Conservation (phyloP, 2,888 invertebrate genomes). For the Mantis religiosa region DNA sequence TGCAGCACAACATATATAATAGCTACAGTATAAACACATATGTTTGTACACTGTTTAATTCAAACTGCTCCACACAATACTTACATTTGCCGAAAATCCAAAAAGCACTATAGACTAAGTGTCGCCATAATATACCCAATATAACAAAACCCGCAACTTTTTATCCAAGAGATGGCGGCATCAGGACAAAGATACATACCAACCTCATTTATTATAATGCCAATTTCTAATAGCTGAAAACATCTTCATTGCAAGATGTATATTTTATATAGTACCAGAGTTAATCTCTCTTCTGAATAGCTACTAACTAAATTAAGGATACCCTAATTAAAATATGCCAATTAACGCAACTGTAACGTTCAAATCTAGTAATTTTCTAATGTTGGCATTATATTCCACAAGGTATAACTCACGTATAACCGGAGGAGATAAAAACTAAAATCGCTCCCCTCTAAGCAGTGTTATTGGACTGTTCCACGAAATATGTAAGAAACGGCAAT, state of each 20-base stretch:
- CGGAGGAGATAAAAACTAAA: background rate
- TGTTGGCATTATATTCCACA: background rate
- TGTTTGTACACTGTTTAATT: background rate
- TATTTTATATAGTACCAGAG: background rate
- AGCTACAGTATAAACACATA: background rate
- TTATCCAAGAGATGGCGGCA: constrained; percentile 19
- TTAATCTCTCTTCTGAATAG: background rate
- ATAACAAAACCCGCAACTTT: constrained; percentile 9
- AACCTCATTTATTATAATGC: background rate
- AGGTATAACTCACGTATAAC: no score
- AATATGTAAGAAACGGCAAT: background rate
- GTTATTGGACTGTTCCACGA: background rate
- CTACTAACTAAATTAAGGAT: background rate
- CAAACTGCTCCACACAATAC: background rate
- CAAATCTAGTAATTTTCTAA: background rate
- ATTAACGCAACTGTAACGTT: background rate
- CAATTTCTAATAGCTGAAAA: background rate
- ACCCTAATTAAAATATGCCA: background rate
- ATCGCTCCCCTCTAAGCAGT: background rate
- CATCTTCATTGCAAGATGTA: background rate
- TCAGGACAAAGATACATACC: constrained; percentile 5
- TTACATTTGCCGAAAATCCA: background rate
- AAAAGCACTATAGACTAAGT: background rate
- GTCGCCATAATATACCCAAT: background rate
- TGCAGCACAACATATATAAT: background rate